Evolutionary conservation across 2,888 invertebrate species (phyloP), one percentile per base, ranked within the genome.

Genomic region (Volucella bombylans): DNA sequence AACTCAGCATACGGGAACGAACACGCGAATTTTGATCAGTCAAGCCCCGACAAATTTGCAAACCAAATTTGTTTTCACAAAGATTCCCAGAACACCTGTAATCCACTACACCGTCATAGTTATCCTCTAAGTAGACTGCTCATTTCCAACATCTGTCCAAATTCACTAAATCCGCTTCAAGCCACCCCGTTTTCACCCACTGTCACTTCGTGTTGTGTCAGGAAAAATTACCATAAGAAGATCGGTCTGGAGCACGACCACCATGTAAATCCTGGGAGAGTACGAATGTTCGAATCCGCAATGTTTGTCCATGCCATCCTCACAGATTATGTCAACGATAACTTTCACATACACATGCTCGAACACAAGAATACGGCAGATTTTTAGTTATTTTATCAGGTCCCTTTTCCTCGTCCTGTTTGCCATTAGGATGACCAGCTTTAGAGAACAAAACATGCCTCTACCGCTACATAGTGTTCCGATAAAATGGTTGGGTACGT

Each of bases 281-380:
- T 64, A 45, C 49, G 31, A 31, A 31, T 31, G 31, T 6, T 31
- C 31, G 31, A 6, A 31, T 31, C 31, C 49, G 43, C 41, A 23
- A 15, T 65, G 65, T 39, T 65, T 45, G 45, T 23, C 45, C 67
- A 50, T 64, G 78, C 55, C 45, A 47, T 52, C 50, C 67, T 43
- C 62, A 72, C 72, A 72, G 82, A 73, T 78, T 82, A 82, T 82
- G 82, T 72, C 78, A 82, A 82, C 68, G 72, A 11, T 64, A 47
- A 78, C 72, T 78, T 50, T 50, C 14, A 38, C 43, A 62, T 57
- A 55, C 62, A 72, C 77, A 55, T 52, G 47, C 31, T 31, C 31
- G 50, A 38, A 41, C 14, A n/a, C 49, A 82, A 71, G 31, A 31
- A 31, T 6, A 31, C 6, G 6, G 6, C 4, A 31, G 31, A 31